Evolutionary conservation across 2,113 vertebrate species (phyloP).

Genomic region (Eulemur rufifrons): DNA sequence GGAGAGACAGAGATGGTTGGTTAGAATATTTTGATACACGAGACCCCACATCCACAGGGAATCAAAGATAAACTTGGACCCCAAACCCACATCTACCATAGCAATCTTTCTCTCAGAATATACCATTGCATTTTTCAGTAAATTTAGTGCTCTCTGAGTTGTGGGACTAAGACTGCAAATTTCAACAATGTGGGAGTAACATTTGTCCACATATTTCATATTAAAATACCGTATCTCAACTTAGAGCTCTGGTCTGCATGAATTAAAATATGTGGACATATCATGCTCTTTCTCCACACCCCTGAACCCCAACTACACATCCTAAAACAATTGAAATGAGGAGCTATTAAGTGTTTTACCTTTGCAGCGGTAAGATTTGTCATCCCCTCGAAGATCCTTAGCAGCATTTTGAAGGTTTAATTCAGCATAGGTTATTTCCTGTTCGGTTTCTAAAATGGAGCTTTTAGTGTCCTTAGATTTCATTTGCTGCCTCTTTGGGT

Average conservation of each 20-base stretch:
- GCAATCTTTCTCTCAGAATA: not conserved
- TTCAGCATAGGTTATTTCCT: slow-evolving; percentile 16
- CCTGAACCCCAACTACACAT: not conserved
- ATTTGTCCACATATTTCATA: not conserved
- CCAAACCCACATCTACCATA: too few relatives aligned
- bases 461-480: not conserved
- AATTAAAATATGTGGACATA: not conserved
- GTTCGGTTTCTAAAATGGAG: not conserved
- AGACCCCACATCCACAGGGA: not conserved
- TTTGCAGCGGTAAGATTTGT: not conserved
- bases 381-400: not conserved
- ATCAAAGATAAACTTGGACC: not conserved
- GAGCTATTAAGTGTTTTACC: not conserved
- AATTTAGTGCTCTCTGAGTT: not conserved
- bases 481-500: not conserved
- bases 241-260: not conserved
- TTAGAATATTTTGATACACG: not conserved
- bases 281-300: not conserved
- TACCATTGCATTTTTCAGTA: not conserved
- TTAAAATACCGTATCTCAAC: not conserved
- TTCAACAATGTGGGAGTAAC: not conserved
- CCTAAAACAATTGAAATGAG: not conserved
- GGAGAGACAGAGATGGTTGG: too few relatives aligned
- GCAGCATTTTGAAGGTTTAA: not conserved
- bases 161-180: not conserved